Conservation (phyloP, 1,140 invertebrate genomes). For the Eueides isabella region DNA sequence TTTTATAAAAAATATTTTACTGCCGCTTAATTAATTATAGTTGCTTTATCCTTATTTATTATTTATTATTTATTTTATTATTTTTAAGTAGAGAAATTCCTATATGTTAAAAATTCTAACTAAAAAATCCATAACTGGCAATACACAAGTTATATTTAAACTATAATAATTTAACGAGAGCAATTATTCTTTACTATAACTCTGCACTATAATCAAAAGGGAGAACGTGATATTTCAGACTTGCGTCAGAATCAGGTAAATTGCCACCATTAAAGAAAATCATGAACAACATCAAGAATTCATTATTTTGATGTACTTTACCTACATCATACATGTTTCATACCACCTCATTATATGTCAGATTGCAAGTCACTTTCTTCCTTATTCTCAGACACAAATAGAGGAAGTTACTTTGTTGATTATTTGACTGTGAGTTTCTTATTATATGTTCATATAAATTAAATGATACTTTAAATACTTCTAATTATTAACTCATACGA, state of each 20-base stretch:
- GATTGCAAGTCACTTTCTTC: conserved; percentile 40
- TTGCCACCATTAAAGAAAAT: conserved; percentile 64
- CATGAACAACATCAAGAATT: conserved; percentile 56
- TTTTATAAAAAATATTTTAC: too few species aligned
- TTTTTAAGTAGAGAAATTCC: neutral
- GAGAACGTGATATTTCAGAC: conserved; percentile 59
- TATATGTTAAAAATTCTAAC: neutral
- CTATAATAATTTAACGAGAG: conserved; percentile 59
- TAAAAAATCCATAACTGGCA: conserved; percentile 15
- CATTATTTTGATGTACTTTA: conserved; percentile 53
- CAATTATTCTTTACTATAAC: conserved; percentile 58
- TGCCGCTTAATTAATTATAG: too few species aligned
- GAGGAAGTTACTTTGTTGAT: conserved; percentile 24
- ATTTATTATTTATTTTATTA: too few species aligned
- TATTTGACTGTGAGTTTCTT: conserved; percentile 11
- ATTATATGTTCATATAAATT: neutral
- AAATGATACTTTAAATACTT: conserved; percentile 14
- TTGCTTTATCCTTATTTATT: too few species aligned
- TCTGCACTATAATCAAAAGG: conserved; percentile 56
- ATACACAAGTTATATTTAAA: conserved; percentile 35
- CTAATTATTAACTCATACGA: too few species aligned
- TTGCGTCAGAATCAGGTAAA: conserved; percentile 60
- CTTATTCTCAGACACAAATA: conserved; percentile 25
- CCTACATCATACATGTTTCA: conserved; percentile 31
- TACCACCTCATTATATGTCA: conserved; percentile 43